phyloP scores from a whole-genome alignment of 37 sponge, comb jelly and placozoan species.

The Spongilla lacustris region DNA sequence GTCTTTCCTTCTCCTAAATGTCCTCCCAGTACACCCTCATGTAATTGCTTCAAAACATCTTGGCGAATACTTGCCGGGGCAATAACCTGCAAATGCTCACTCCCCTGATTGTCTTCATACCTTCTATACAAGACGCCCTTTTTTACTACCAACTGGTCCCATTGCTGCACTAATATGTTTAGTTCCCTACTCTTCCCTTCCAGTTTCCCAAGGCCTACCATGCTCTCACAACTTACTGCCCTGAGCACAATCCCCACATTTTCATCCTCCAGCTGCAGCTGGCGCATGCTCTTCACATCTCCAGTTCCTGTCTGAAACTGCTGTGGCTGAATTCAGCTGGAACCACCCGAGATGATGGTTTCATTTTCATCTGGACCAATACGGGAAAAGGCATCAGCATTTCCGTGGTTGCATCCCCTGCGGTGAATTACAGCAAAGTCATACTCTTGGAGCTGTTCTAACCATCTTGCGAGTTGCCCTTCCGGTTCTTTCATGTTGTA shows the following conservation, averaged over 20 bases:
- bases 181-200: background rate
- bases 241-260: background rate
- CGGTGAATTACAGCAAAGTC: constrained; percentile 35
- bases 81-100: background rate
- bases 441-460: constrained; percentile 27
- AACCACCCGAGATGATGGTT: background rate
- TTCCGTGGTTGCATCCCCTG: constrained; percentile 22
- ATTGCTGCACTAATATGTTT: background rate
- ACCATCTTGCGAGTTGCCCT: constrained; percentile 44
- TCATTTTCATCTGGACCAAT: background rate
- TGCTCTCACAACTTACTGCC: background rate
- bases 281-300: background rate
- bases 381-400: constrained; percentile 45
- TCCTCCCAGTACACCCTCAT: background rate
- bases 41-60: background rate
- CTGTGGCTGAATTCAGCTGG: background rate
- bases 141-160: constrained; percentile 29
- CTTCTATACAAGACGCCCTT: constrained; percentile 10
- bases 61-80: no score
- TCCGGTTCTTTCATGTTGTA: constrained; percentile 23
- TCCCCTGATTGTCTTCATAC: background rate
- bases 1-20: constrained; percentile 21
- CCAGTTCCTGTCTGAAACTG: background rate
- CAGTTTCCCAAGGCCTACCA: no score
- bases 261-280: background rate